Evolutionary conservation across 2,797 vertebrate species (phyloP).

Genomic region (Pangasius larnaudii): DNA sequence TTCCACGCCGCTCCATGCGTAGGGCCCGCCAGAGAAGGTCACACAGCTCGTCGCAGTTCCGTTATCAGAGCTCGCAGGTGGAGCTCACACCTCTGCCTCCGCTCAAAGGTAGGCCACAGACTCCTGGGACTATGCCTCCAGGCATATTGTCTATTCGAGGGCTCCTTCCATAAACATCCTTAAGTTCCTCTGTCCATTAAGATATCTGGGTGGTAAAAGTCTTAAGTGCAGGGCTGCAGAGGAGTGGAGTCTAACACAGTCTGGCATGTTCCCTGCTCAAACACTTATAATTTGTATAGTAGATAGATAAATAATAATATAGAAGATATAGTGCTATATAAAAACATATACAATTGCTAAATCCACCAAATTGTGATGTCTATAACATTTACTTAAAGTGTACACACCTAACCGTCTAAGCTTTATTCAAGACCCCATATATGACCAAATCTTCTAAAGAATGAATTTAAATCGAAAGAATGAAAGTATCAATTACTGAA

Average conservation of each 20-base stretch:
- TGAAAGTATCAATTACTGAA: slow-evolving; percentile 23
- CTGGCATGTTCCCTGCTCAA: neutral
- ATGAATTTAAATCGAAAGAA: slow-evolving; percentile 10
- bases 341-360: neutral
- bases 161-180: neutral
- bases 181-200: slow-evolving; percentile 7
- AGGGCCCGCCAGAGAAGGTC: slow-evolving; percentile 88
- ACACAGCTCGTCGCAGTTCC: slow-evolving; percentile 93
- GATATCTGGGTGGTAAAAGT: neutral
- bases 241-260: neutral
- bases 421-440: neutral
- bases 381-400: neutral
- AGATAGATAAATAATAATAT: neutral
- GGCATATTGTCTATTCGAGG: slow-evolving; percentile 8
- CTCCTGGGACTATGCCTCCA: slow-evolving; percentile 8
- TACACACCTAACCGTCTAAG: neutral
- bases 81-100: slow-evolving; percentile 90
- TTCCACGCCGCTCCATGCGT: slow-evolving; percentile 90
- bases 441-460: slow-evolving; percentile 30
- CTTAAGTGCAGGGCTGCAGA: slow-evolving; percentile 11
- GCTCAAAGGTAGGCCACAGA: slow-evolving; percentile 85
- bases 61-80: slow-evolving; percentile 94
- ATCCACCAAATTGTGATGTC: neutral
- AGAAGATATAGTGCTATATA: neutral
- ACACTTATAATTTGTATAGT: neutral